Evolutionary conservation across 2,113 vertebrate species (phyloP), one percentile per base, ranked within the genome.

Genomic region (cat (Felis catus)): DNA sequence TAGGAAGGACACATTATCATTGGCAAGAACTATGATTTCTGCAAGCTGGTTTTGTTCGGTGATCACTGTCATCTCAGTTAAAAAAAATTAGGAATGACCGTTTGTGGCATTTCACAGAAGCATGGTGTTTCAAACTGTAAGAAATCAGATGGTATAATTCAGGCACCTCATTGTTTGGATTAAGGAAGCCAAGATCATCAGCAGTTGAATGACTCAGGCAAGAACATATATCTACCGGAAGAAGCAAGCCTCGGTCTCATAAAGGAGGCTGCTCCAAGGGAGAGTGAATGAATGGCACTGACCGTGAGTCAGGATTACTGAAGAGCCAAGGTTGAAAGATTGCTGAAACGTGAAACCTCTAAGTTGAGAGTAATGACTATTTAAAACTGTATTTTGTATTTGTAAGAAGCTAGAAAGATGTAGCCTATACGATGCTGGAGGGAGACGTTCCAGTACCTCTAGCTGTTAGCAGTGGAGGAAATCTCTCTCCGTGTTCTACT

Each of bases 401-500:
- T 73, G 16, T 53, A 14, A 76, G 23, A 93, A 65, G 19, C 36
- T 39, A 63, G 18, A 79, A 88, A 73, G 31, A 2, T 31, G 7
- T 4, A 18, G 27, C 11, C 5, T 15, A 11, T 12, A 29, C 2
- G 15, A 19, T 1, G 25, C 4, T 48, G 19, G 4, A 58, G 39
- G 63, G 16, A 58, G 39, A 58, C 21, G 51, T 48, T 58, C 25
- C 65, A 7, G 18, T 7, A 1, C 3, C 13, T 31, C n/a, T 15
- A 18, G 27, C 31, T 71, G 7, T 23, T 48, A 9, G 21, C 4
- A 29, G 3, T 10, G 18, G 53, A 76, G n/a, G 13, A 27, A 73
- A 82, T 12, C 39, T 61, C 14, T 33, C 55, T 61, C 25, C 1
- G 0, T 53, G 39, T 39, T 39, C 39, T 66, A 29, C 61, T 41